Evolutionary conservation across 2,113 vertebrate species (phyloP).

Genomic region (Alethe diademata): DNA sequence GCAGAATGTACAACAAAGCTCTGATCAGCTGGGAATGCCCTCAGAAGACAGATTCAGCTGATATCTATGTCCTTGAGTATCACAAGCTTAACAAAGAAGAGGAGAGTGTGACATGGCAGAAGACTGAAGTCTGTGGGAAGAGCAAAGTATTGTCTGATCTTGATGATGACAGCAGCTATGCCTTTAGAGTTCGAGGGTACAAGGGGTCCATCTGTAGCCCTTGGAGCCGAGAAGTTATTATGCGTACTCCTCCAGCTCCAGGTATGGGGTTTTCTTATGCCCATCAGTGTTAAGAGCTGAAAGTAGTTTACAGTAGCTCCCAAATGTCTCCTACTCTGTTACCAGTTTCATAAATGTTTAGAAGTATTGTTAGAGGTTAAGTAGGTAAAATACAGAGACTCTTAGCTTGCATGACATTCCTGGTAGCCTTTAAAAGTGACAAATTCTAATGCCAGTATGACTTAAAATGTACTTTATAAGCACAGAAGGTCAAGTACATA

Average conservation of each 20-base stretch:
- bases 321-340: neutral
- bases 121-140: slow-evolving; percentile 77
- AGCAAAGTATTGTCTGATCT: slow-evolving; percentile 82
- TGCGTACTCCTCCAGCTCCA: slow-evolving; percentile 89
- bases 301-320: neutral
- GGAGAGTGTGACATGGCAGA: slow-evolving; percentile 75
- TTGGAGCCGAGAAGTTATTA: slow-evolving; percentile 85
- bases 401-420: neutral
- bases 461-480: neutral
- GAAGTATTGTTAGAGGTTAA: neutral
- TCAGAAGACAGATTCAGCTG: slow-evolving; percentile 80
- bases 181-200: slow-evolving; percentile 87
- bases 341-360: neutral
- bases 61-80: slow-evolving; percentile 89
- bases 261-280: slow-evolving; percentile 68
- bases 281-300: neutral
- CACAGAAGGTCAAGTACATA: neutral
- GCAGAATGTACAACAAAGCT: slow-evolving; percentile 88
- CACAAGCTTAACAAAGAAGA: slow-evolving; percentile 80
- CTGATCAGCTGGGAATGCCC: slow-evolving; percentile 87
- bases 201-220: slow-evolving; percentile 85
- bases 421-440: neutral
- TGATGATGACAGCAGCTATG: slow-evolving; percentile 79
- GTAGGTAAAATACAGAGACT: neutral
- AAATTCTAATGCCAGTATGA: neutral